Evolutionary conservation across 2,797 vertebrate genomes (phyloP).

Genomic region (Emys orbicularis): DNA sequence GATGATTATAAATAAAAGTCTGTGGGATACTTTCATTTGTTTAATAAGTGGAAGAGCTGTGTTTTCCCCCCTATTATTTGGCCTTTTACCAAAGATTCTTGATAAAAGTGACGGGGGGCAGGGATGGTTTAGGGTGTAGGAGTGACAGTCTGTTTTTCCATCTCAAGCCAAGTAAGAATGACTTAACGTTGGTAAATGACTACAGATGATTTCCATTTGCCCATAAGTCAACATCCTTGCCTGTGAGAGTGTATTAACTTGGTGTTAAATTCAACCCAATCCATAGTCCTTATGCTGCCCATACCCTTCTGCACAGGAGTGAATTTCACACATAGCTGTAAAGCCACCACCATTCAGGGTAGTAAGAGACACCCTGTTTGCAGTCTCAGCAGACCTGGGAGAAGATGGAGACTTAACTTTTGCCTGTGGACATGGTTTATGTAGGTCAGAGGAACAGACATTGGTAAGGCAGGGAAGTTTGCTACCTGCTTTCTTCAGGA

Average conservation of each 20-base stretch:
- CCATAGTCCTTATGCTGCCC: background rate
- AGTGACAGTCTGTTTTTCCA: background rate
- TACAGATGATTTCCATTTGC: background rate
- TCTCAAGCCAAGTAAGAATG: background rate
- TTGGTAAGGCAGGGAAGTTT: accelerated
- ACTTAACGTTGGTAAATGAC: too few relatives aligned
- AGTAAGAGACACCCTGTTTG: background rate
- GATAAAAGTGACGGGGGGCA: background rate
- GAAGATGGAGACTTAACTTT: background rate
- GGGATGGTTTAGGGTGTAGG: accelerated
- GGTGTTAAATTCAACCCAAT: accelerated
- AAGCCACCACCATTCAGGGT: background rate
- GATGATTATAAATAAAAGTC: background rate
- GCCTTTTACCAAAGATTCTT: background rate
- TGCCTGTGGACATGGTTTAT: background rate
- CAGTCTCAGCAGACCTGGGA: background rate
- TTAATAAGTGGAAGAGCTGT: accelerated
- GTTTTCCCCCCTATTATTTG: background rate
- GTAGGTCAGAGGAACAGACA: too few relatives aligned
- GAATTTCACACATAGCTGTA: background rate
- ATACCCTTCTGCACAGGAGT: background rate
- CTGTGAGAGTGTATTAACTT: background rate
- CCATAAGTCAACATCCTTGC: accelerated
- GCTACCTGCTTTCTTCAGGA: background rate
- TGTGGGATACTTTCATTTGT: background rate